phyloP scores from a whole-genome alignment of 2,797 vertebrate genomes.

The Hephaestus fuliginosus region DNA sequence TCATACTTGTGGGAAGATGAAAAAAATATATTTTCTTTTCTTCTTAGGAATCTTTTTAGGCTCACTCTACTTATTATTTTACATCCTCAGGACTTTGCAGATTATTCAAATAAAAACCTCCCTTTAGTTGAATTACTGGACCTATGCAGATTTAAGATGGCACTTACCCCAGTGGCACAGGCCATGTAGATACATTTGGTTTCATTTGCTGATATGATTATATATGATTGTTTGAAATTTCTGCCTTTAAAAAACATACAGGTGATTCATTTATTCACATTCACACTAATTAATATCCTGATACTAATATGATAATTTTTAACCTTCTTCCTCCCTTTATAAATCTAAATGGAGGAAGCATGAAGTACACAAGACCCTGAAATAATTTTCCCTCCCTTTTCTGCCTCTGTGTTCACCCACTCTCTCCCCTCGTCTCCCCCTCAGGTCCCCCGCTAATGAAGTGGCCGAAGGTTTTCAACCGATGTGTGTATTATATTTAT shows the following conservation, averaged over 20 bases:
- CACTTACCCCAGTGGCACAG: too few relatives aligned
- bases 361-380: not conserved
- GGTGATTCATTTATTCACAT: not conserved
- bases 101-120: too few relatives aligned
- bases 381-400: not conserved
- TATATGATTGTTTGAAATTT: too few relatives aligned
- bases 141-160: too few relatives aligned
- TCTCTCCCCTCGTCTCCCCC: not conserved
- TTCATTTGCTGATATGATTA: too few relatives aligned
- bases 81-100: not conserved
- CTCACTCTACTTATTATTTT: not conserved
- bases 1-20: not conserved
- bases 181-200: too few relatives aligned
- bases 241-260: too few relatives aligned
- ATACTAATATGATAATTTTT: not conserved
- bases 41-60: too few relatives aligned
- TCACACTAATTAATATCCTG: not conserved
- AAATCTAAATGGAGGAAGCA: too few relatives aligned
- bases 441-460: constrained; percentile 14
- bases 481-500: constrained; percentile 36
- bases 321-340: too few relatives aligned
- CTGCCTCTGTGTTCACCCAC: not conserved
- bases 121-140: too few relatives aligned
- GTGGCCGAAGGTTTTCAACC: constrained; percentile 25
- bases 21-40: not conserved